Evolutionary conservation across 2,797 vertebrate species (phyloP).

Genomic region (Rhynchonycteris naso): DNA sequence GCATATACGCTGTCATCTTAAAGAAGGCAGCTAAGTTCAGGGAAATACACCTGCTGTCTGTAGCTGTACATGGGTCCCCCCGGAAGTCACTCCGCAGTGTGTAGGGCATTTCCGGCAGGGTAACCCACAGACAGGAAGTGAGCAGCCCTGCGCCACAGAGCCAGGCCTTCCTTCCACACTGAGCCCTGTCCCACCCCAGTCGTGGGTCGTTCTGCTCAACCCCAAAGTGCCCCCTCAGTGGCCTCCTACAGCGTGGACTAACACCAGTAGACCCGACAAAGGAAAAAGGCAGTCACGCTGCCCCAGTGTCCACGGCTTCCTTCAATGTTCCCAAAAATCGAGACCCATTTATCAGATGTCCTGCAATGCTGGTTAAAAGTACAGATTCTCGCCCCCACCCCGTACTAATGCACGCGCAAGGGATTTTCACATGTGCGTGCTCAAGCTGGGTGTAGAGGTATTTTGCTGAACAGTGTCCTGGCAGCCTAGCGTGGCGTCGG

Average conservation of each 20-base stretch:
- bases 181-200: neutral
- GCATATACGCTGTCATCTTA: neutral
- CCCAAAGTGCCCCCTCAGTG: fast-evolving
- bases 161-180: neutral
- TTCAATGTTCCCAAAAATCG: neutral
- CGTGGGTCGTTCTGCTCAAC: neutral
- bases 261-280: neutral
- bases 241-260: neutral
- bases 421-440: fast-evolving
- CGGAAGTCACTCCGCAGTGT: conserved; percentile 29
- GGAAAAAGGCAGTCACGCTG: neutral
- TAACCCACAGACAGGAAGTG: conserved; percentile 15
- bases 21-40: conserved; percentile 51
- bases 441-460: neutral
- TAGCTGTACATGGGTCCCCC: neutral
- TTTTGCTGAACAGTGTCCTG: neutral
- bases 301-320: too few relatives aligned
- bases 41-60: neutral
- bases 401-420: too few relatives aligned
- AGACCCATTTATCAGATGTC: too few relatives aligned
- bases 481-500: neutral
- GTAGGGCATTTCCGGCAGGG: neutral
- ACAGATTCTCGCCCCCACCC: too few relatives aligned
- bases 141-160: fast-evolving
- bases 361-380: too few relatives aligned